A percentile compares a stretch with the other conserved stretches of the same genome.
Evolutionary conservation across 2,797 vertebrate species (phyloP).

Genomic region (Coilia nasus): DNA sequence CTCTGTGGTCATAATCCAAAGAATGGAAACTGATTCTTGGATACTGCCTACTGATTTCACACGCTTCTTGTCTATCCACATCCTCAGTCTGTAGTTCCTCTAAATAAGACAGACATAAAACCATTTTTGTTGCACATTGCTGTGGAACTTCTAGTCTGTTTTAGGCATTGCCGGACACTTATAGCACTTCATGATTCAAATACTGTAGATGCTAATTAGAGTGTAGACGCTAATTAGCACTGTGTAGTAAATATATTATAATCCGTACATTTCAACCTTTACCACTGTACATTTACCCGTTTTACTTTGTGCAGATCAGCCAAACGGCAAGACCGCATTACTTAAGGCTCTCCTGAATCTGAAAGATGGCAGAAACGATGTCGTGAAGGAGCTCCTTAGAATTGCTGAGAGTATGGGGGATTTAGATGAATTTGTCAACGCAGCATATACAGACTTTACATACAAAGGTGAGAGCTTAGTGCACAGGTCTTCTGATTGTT

Average conservation of each 20-base stretch:
- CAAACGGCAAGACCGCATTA: constrained; percentile 87
- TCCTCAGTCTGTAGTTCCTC: too few species aligned
- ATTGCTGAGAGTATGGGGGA: constrained; percentile 84
- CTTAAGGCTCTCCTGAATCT: constrained; percentile 94
- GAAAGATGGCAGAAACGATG: constrained; percentile 81
- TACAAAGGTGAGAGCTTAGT: constrained; percentile 89
- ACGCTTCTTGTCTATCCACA: too few species aligned
- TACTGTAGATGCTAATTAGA: background rate
- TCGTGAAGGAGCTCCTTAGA: constrained; percentile 81
- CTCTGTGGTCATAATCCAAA: constrained; percentile 60
- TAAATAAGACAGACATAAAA: too few species aligned
- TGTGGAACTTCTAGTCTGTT: too few species aligned
- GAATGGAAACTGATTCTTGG: constrained; percentile 63
- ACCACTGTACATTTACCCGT: constrained; percentile 57
- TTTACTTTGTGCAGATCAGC: constrained; percentile 74
- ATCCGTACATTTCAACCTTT: constrained; percentile 48
- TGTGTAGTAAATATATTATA: background rate
- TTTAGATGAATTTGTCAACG: constrained; percentile 83
- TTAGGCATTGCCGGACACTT: too few species aligned
- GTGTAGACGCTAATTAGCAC: background rate
- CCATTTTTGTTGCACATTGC: too few species aligned
- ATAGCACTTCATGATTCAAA: background rate
- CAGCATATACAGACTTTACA: constrained; percentile 82
- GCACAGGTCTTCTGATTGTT: too few species aligned
- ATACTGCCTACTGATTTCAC: constrained; percentile 65